Base-by-base conservation (phyloP, 2,888 invertebrate genomes). In the Patella caerulea region DNA sequence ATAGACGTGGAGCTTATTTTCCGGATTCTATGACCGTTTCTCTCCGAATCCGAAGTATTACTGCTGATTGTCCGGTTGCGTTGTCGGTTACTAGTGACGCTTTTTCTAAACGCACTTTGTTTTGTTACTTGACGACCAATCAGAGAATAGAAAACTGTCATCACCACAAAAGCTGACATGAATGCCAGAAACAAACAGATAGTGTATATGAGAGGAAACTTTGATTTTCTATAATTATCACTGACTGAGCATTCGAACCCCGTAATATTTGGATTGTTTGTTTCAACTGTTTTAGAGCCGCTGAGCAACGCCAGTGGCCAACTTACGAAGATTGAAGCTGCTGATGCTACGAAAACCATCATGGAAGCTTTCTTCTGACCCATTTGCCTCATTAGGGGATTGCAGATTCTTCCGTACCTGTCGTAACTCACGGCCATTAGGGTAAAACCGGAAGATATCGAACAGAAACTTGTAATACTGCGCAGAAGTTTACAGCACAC, bases 361-460 rank as follows among this genome's bases (percentile, higher is more conserved):
- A 78, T 56, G 75, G 83, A 82, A 2, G 86, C 84, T 52, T 83
- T 79, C 19, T 77, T 65, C 3, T 80, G 78, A 2, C 85, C 80
- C 74, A 85, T 81, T 75, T 82, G 83, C 14, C 72, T 78, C 11
- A 82, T 82, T 71, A 86, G 84, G 12, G 88, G 86, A 19, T 76
- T 79, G 71, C 87, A 87, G 55, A 88, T 85, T 71, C 85, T 80
- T n/a, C 86, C 73, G 73, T 86, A 85, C n/a, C 87, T 74, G 72
- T 86, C 87, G 14, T 84, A 81, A 4, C 87, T 86, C 75, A 88
- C 86, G 1, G 86, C 83, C 2, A 86, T 82, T 24, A 88, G 82
- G 45, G 85, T 84, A 71, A 88, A 81, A 2, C 86, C 88, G 3
- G 88, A 87, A 54, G 81, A 84, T 29, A 86, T 81, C 11, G 85